Evolutionary conservation across 2,888 invertebrate species (phyloP).

Genomic region (Ernsta delagoae): DNA sequence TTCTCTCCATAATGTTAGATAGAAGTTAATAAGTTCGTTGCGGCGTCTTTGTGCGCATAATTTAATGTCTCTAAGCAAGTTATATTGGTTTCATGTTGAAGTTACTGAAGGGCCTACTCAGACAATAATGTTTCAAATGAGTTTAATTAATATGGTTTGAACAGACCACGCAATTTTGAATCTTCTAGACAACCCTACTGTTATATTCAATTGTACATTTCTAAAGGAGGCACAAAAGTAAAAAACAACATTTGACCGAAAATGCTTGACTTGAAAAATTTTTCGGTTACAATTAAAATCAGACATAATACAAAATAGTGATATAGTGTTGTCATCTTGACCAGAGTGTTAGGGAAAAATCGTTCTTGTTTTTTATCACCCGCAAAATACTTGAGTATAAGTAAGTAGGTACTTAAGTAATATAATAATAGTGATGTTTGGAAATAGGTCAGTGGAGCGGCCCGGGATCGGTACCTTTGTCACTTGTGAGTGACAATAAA

Average conservation of each 20-base stretch:
- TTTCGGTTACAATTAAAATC: no score
- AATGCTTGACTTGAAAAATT: no score
- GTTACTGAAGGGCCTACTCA: background rate
- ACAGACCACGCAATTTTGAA: background rate
- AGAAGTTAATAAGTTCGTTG: background rate
- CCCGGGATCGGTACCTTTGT: conserved; percentile 41
- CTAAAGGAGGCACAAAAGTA: no score
- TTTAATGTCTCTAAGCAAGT: background rate
- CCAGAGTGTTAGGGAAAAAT: background rate
- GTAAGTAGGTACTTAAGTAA: no score
- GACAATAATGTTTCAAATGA: background rate
- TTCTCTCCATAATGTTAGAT: background rate
- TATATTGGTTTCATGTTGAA: background rate
- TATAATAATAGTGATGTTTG: no score
- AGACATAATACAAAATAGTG: no score
- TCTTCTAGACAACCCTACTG: background rate
- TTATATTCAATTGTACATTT: no score
- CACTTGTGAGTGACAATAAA: conserved; percentile 37
- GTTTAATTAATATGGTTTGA: background rate
- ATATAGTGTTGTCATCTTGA: no score
- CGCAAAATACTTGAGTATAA: background rate
- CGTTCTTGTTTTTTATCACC: conserved; percentile 4
- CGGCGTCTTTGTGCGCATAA: background rate
- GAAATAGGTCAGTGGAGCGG: conserved; percentile 62
- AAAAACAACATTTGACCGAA: no score